Base-by-base conservation (phyloP, 2,113 vertebrate species). In the Tautogolabrus adspersus region DNA sequence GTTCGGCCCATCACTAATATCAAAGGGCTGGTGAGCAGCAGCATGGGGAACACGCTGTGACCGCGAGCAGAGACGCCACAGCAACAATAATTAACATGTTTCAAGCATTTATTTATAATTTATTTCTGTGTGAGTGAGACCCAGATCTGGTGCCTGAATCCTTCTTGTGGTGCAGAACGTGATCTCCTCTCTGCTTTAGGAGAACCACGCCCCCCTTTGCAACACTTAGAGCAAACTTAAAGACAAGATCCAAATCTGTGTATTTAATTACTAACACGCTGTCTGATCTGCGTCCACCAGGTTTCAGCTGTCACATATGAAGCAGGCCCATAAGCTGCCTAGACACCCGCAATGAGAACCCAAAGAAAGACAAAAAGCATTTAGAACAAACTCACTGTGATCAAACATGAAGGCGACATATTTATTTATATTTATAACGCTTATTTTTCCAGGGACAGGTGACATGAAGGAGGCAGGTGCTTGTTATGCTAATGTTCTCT, bases 1-100 rank as follows among this genome's bases (percentile, higher is more conserved):
- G 95, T 97, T 54, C 94, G 95, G 12, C 97, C 97, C 0, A 30
- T 97, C 34, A 96, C 96, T 46, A 95, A 96, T 0, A 93, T 99
- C 87, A 99, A 99, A 87, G 96, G 96, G 71, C 96, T 98, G 90
- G 95, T 98, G 23, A 88, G 90, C 83, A 91, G 93, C 77, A 92
- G 86, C 40, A 87, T 94, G 89, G 93, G 93, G 15, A 93, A 89
- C 76, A 94, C 94, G 16, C 86, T 94, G 87, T 95, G 85, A 94
- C 19, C 38, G 11, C 30, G 37, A 30, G 7, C 74, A 16, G 18
- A 19, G 12, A 15, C 18, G n/a, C 38, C 18, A 44, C 51, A 8
- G 19, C 1, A 8, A 54, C 37, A 3, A 13, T 12, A 46, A 16
- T 3, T 1, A 13, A 12, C 34, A n/a, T n/a, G 46, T 23, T 26